Evolutionary conservation across 2,888 invertebrate genomes (phyloP).

Genomic region (Cabera pusaria): DNA sequence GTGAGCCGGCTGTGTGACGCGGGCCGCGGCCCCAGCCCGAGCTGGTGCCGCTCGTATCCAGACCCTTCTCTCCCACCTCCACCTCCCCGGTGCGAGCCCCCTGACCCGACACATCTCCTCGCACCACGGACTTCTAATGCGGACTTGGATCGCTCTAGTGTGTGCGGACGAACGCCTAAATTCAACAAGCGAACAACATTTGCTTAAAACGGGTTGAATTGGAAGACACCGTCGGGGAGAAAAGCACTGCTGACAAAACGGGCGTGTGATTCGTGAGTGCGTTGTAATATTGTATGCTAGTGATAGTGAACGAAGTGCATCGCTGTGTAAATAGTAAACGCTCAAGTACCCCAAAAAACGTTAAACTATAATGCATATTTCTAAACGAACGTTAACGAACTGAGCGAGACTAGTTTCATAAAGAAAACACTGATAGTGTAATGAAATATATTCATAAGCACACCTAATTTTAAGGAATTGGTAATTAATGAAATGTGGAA

Average conservation of each 20-base stretch:
- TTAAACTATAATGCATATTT: conserved; percentile 37
- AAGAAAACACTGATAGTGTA: conserved; percentile 49
- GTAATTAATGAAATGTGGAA: conserved; percentile 53
- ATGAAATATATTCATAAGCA: conserved; percentile 45
- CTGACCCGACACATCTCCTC: conserved; percentile 54
- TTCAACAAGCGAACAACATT: no score
- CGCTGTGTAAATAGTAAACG: conserved; percentile 44
- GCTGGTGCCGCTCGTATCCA: conserved; percentile 77
- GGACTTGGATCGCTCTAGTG: conserved; percentile 12
- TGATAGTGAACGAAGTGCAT: conserved; percentile 45
- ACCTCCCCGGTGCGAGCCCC: conserved; percentile 43
- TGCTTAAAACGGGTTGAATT: no score
- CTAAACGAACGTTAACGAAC: conserved; percentile 34
- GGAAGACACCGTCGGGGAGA: no score
- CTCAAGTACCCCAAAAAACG: conserved; percentile 45
- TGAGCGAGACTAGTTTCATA: conserved; percentile 42
- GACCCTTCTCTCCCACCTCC: conserved; percentile 43
- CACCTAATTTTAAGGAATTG: conserved; percentile 48
- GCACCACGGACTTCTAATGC: conserved; percentile 68
- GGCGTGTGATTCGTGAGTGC: no score
- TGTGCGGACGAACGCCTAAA: no score
- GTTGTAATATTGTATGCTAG: conserved; percentile 53
- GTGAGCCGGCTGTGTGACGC: conserved; percentile 74
- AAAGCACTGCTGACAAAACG: no score
- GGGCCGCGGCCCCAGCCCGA: conserved; percentile 80